Evolutionary conservation across 2,113 vertebrate species (phyloP).

Genomic region (Petroica traversi): DNA sequence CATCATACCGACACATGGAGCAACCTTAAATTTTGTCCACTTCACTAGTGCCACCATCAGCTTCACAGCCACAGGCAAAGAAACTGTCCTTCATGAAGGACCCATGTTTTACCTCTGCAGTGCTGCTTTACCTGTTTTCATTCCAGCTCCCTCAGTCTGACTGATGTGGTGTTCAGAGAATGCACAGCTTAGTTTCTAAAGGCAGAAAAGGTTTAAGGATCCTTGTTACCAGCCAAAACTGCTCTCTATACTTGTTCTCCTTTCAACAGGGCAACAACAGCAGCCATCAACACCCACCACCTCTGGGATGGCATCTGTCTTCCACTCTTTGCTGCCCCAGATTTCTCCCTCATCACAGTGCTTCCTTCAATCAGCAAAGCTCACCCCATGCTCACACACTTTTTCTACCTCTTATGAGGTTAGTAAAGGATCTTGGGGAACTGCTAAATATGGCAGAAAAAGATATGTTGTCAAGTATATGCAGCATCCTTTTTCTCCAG

Average conservation of each 20-base stretch:
- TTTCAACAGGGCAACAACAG: not conserved
- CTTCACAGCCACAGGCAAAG: not conserved
- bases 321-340: not conserved
- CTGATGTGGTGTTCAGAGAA: not conserved
- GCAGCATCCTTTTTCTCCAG: not conserved
- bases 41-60: not conserved
- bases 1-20: rapidly evolving
- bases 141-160: not conserved
- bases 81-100: not conserved
- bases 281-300: not conserved
- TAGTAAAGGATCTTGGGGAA: not conserved
- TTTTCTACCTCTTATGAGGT: not conserved
- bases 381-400: rapidly evolving
- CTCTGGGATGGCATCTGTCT: not conserved
- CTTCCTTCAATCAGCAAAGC: not conserved
- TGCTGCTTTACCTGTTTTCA: not conserved
- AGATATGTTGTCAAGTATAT: not conserved
- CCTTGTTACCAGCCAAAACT: not conserved
- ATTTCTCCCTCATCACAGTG: not conserved
- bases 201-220: not conserved
- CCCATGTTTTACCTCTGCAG: not conserved
- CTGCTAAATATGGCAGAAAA: not conserved
- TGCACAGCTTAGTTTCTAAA: not conserved
- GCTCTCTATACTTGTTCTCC: not conserved
- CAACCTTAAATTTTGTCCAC: not conserved